These are phyloP conservation scores for Lerema accius DNA, from an alignment of 1,140 invertebrate genomes.

Conservation along the genomic window DNA sequence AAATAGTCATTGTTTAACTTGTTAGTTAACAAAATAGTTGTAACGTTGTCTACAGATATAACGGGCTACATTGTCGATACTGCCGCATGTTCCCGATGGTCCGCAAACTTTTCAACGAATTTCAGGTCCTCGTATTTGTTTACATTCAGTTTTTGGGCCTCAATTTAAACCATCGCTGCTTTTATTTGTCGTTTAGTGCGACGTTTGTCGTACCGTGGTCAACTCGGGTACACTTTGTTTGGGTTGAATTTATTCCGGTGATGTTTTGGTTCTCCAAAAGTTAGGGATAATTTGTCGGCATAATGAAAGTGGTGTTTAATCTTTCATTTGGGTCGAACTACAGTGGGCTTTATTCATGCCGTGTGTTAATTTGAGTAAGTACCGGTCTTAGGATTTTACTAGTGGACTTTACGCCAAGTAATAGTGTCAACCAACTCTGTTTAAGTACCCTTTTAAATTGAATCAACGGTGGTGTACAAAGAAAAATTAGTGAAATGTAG, in stretches of 20 bases:
- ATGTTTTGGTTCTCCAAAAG: constrained; percentile 61
- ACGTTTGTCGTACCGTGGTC: constrained; percentile 66
- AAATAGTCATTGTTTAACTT: constrained; percentile 33
- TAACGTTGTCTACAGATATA: constrained; percentile 61
- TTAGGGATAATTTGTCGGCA: constrained; percentile 69
- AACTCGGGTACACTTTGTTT: constrained; percentile 61
- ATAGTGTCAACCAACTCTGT: constrained; percentile 6
- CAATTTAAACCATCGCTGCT: constrained; percentile 78
- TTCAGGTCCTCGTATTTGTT: constrained; percentile 67
- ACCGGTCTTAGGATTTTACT: constrained; percentile 33
- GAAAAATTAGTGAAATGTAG: too few relatives aligned
- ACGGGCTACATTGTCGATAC: constrained; percentile 58
- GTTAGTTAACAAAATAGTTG: constrained; percentile 23
- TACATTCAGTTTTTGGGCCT: constrained; percentile 74
- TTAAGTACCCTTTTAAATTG: constrained; percentile 2
- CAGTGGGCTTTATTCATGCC: constrained; percentile 48
- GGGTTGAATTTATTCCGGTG: constrained; percentile 57
- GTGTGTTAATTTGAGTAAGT: constrained; percentile 52
- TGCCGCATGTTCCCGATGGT: constrained; percentile 62
- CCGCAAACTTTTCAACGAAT: constrained; percentile 67
- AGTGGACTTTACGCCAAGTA: constrained; percentile 5
- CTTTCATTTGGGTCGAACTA: constrained; percentile 68
- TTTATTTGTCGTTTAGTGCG: constrained; percentile 78
- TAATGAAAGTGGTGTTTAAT: constrained; percentile 67
- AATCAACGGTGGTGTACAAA: neutral